Evolutionary conservation across 2,888 invertebrate genomes (phyloP), one percentile per base, ranked within the genome.

Genomic region (Ectemnius lituratus): DNA sequence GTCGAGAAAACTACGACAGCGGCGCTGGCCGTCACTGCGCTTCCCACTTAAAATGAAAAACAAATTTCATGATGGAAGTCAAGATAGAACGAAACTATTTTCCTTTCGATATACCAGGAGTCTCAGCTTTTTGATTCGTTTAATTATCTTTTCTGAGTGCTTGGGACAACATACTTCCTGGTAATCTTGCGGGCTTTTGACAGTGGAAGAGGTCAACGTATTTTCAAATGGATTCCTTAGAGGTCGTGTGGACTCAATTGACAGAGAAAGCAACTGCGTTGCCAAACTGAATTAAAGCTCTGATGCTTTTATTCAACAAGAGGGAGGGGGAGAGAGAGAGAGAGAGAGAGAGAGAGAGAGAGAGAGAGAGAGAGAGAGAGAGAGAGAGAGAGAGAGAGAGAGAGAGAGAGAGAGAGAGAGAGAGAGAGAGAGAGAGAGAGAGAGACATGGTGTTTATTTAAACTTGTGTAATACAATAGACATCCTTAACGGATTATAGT

Each of bases 211-310:
- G 23, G 23, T 23, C 6, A 37, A 37, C 46, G 70, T 67, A 72
- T 70, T 74, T 75, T 70, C 70, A 57, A 62, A 52, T 62, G 65
- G 64, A 67, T 72, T 70, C 67, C 75, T 56, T 72, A 20, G 37
- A 47, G 46, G 56, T 62, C 27, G 14, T 11, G 73, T 49, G 52
- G 52, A 75, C 64, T 64, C 61, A 67, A 70, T 67, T 70, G 68
- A 52, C 67, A 68, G 28, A 52, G 60, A 60, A 58, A 52, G 27
- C 47, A 37, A 49, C 58, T n/a, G n/a, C 60, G 56, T 58, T 69
- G 63, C 69, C 57, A 72, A 76, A 75, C 66, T 66, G 65, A 71
- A 75, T 75, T 75, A 75, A 77, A 75, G 47, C 75, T 61, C 52
- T 46, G 61, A 60, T 59, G 56, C 58, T 59, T 60, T 62, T 62